Conservation (phyloP, 2,797 vertebrate species). For the Mycteria americana region DNA sequence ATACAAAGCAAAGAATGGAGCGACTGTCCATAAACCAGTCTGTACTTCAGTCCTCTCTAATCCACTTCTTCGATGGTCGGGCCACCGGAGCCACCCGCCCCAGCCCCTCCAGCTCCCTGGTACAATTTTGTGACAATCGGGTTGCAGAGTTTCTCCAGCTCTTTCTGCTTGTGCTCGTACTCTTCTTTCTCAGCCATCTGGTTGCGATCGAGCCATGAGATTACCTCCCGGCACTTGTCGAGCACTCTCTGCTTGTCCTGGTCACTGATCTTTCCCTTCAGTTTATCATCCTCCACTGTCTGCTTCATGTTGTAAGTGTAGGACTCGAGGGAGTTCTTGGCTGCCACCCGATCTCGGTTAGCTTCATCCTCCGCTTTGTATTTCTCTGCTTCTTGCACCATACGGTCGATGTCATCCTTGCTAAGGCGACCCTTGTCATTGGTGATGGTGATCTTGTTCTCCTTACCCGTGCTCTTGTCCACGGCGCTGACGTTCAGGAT, state of each 20-base stretch:
- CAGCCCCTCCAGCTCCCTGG: slow-evolving; percentile 74
- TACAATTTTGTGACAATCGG: slow-evolving; percentile 82
- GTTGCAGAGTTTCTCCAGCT: slow-evolving; percentile 90
- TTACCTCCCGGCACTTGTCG: slow-evolving; percentile 87
- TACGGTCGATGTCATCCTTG: slow-evolving; percentile 90
- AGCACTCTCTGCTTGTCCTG: slow-evolving; percentile 86
- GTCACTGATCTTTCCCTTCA: slow-evolving; percentile 88
- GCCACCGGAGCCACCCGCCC: slow-evolving; percentile 74
- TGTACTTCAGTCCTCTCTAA: slow-evolving; percentile 62
- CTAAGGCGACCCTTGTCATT: slow-evolving; percentile 93
- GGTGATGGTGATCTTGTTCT: slow-evolving; percentile 94
- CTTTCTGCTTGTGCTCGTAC: slow-evolving; percentile 89
- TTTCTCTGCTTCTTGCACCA: slow-evolving; percentile 90
- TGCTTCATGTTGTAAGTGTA: slow-evolving; percentile 90
- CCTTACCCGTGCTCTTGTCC: slow-evolving; percentile 92
- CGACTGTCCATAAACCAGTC: slow-evolving; percentile 62
- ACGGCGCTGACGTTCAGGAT: slow-evolving; percentile 89
- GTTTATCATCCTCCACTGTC: slow-evolving; percentile 85
- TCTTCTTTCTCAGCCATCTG: slow-evolving; percentile 91
- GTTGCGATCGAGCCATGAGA: slow-evolving; percentile 90
- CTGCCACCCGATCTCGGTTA: slow-evolving; percentile 83
- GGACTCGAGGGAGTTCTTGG: slow-evolving; percentile 89
- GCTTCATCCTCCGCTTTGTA: slow-evolving; percentile 89
- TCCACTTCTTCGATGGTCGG: slow-evolving; percentile 92
- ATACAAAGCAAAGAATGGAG: slow-evolving; percentile 20